Evolutionary conservation across 2,888 invertebrate species (phyloP), one percentile per base, ranked within the genome.

Genomic region (Penaeus monodon): DNA sequence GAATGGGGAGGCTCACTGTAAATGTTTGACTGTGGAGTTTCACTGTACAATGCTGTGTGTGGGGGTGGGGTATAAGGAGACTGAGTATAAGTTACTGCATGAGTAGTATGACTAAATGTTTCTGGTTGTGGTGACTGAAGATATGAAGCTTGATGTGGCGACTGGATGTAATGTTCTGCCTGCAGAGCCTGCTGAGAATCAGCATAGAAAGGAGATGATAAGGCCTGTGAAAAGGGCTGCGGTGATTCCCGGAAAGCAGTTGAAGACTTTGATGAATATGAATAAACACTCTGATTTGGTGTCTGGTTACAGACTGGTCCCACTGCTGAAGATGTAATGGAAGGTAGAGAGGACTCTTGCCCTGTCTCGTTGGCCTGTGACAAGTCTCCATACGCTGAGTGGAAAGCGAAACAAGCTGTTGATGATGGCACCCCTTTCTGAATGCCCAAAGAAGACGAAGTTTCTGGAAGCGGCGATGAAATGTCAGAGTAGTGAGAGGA

Each of bases 41-140:
- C 57, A 57, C 57, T 57, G 17, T 57, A 57, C 17, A 57, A 57
- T 57, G 17, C 57, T 57, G 57, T 17, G 57, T 57, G 57, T 57
- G 57, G 57, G 3, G 57, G 57, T 17, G 57, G 57, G 17, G 49
- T 78, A n/a, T 83, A 63, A 73, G 83, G 78, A 70, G 86, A 79
- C 12, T 87, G 86, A 66, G 38, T 44, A 12, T 70, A 70, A n/a
- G 78, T 22, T 8, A 57, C 49, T 0, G 44, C 49, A 77, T 77
- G 44, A 22, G 77, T 17, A 7, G 77, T n/a, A 22, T 49, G 27
- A 49, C 44, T 57, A 20, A 57, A 57, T 57, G 57, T 57, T 17
- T 68, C 77, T 86, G 27, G n/a, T 27, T 77, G 66, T 73, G 86
- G 83, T 17, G 70, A 79, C 70, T 85, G 79, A 74, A 49, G 33